These are phyloP conservation scores for Drosophila mettleri DNA, from an alignment of 2,888 invertebrate species.

Conservation along the genomic window DNA sequence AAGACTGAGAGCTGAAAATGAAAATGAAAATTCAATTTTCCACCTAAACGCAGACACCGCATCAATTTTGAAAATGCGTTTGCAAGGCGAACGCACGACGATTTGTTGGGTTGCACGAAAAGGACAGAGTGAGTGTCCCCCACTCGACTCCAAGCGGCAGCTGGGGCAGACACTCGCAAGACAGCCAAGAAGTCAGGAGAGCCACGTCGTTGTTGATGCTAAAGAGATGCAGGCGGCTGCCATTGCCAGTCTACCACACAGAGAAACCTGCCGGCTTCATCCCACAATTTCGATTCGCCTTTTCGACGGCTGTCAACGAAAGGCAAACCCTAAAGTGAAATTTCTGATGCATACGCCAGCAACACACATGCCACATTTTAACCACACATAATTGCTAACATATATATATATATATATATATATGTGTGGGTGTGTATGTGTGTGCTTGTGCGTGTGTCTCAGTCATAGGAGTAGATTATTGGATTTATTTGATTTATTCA, in stretches of 20 bases:
- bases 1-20: conserved; percentile 39
- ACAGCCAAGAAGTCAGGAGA: conserved; percentile 66
- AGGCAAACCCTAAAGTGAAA: conserved; percentile 37
- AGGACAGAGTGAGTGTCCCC: conserved; percentile 15
- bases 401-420: conserved; percentile 13
- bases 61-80: conserved; percentile 81
- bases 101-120: conserved; percentile 79
- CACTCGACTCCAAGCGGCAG: not conserved
- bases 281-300: conserved; percentile 45
- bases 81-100: conserved; percentile 74
- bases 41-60: conserved; percentile 81
- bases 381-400: conserved; percentile 49
- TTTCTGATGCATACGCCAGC: conserved; percentile 17
- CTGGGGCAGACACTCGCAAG: conserved; percentile 50
- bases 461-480: not conserved
- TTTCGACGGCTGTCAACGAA: conserved; percentile 64
- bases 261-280: conserved; percentile 20
- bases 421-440: conserved; percentile 9
- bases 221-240: conserved; percentile 74
- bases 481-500: conserved; percentile 47
- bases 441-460: conserved; percentile 21
- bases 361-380: conserved; percentile 10
- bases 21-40: conserved; percentile 82
- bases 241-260: conserved; percentile 18
- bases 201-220: conserved; percentile 59